These are phyloP conservation scores for Pluvianellus socialis DNA, from an alignment of 2,113 vertebrate genomes.

Conservation along the genomic window DNA sequence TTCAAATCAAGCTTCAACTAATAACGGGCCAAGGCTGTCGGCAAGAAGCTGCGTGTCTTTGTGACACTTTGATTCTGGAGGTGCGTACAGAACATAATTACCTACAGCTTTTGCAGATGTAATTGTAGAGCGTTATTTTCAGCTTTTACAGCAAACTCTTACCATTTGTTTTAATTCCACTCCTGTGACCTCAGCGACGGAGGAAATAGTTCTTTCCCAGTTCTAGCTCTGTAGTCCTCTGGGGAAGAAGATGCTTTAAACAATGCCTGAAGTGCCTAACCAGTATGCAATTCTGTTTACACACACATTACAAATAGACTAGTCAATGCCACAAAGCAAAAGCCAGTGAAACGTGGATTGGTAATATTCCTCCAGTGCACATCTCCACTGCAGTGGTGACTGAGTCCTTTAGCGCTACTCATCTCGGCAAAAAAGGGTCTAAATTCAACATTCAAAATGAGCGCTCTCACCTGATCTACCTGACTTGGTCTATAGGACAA, in stretches of 20 bases:
- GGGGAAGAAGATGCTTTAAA: background rate
- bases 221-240: background rate
- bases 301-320: background rate
- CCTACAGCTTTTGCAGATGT: background rate
- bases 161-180: slow-evolving; percentile 2
- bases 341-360: background rate
- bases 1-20: background rate
- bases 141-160: background rate
- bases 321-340: background rate
- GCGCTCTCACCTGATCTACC: background rate
- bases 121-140: background rate
- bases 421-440: background rate
- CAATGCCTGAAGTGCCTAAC: background rate
- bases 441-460: background rate
- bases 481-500: background rate
- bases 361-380: background rate
- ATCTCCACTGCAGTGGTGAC: background rate
- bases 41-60: background rate
- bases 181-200: background rate
- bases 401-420: background rate
- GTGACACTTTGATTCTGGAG: background rate
- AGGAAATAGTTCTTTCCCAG: background rate
- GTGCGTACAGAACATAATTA: background rate
- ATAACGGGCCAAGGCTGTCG: background rate
- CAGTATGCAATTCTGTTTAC: background rate